Conservation (phyloP, 2,888 invertebrate species). For the Lomographa bimaculata region DNA sequence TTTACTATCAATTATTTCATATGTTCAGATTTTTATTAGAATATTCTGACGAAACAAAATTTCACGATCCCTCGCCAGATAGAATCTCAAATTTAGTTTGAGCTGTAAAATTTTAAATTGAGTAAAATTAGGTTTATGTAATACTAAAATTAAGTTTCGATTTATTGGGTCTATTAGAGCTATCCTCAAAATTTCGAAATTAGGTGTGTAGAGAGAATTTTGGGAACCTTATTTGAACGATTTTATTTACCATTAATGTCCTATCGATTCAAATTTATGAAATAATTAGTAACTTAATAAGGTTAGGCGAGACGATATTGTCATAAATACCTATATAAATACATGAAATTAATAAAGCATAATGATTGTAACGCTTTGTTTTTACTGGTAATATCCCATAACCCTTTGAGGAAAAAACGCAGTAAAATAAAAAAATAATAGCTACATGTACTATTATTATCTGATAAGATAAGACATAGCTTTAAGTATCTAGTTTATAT, state of each 20-base stretch:
- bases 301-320: conserved; percentile 85
- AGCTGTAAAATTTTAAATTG: conserved; percentile 58
- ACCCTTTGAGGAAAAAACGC: too few relatives aligned
- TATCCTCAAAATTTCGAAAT: conserved; percentile 62
- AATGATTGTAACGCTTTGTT: conserved; percentile 79
- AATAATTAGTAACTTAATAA: conserved; percentile 83
- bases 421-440: too few relatives aligned
- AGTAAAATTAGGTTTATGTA: conserved; percentile 38
- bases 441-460: too few relatives aligned
- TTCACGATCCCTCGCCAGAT: conserved; percentile 70
- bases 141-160: conserved; percentile 61
- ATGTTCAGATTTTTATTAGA: too few relatives aligned
- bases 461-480: too few relatives aligned
- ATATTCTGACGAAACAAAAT: conserved; percentile 36
- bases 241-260: conserved; percentile 80
- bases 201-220: conserved; percentile 62
- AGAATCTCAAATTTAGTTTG: conserved; percentile 50
- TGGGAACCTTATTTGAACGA: conserved; percentile 67
- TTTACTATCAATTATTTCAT: too few relatives aligned
- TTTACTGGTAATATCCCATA: conserved; percentile 52
- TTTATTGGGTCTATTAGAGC: conserved; percentile 61
- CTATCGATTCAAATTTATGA: conserved; percentile 80
- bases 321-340: conserved; percentile 83
- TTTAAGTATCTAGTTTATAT: too few relatives aligned
- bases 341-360: conserved; percentile 85